phyloP scores from a whole-genome alignment of 2,113 vertebrate species.

The Donacobius atricapilla region DNA sequence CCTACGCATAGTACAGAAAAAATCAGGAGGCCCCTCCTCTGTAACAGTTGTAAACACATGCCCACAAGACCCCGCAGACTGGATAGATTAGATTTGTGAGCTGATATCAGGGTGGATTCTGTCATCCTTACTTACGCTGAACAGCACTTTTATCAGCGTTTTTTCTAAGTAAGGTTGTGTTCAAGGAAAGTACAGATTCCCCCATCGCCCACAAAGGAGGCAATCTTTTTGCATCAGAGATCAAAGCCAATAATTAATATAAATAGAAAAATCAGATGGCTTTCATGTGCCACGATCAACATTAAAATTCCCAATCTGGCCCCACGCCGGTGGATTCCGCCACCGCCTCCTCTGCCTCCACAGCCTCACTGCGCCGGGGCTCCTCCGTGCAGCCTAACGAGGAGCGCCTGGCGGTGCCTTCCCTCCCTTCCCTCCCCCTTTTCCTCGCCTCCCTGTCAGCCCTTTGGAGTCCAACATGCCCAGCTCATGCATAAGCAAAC shows the following conservation, averaged over 20 bases:
- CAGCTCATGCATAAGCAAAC: constrained; percentile 80
- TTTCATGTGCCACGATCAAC: background rate
- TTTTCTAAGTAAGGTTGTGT: background rate
- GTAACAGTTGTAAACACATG: background rate
- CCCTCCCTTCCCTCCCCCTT: background rate
- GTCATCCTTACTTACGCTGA: background rate
- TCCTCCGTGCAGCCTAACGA: background rate
- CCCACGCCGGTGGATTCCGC: background rate
- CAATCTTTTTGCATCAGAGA: background rate
- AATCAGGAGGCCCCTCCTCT: background rate
- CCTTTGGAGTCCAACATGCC: constrained; percentile 68
- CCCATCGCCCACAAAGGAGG: background rate
- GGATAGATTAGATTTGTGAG: background rate
- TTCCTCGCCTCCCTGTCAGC: background rate
- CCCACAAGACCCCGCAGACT: background rate
- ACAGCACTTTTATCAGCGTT: background rate
- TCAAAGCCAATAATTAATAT: background rate
- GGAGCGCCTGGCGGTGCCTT: constrained; percentile 6
- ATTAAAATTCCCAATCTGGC: background rate
- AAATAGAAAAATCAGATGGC: background rate
- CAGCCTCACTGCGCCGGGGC: background rate
- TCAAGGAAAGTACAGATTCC: background rate
- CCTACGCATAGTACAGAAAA: background rate
- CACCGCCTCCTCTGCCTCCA: background rate
- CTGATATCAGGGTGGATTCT: background rate